Conservation (phyloP, 1,140 invertebrate genomes). For the Solen grandis region DNA sequence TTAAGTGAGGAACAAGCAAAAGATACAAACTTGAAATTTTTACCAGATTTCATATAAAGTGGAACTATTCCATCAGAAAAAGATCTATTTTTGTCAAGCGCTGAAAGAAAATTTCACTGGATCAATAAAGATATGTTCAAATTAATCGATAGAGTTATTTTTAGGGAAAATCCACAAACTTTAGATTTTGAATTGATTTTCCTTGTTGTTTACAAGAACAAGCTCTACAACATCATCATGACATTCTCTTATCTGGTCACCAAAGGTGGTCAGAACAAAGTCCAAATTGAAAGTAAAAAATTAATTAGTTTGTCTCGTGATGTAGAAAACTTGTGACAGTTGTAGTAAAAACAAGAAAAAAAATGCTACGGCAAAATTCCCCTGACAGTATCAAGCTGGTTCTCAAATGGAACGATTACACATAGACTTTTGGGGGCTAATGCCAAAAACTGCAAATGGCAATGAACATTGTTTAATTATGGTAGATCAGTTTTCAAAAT, state of each 20-base stretch:
- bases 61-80: neutral
- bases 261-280: conserved; percentile 25
- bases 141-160: neutral
- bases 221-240: neutral
- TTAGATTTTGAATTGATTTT: neutral
- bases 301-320: conserved; percentile 16
- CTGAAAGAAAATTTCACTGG: neutral
- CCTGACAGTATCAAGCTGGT: conserved; percentile 7
- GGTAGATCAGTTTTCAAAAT: conserved; percentile 73
- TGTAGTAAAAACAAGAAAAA: conserved; percentile 37
- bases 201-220: neutral
- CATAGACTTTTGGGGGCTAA: conserved; percentile 5
- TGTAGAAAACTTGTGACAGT: neutral
- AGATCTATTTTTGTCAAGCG: neutral
- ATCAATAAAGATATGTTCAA: neutral
- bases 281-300: conserved; percentile 27
- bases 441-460: conserved; percentile 53
- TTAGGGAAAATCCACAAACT: neutral
- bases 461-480: conserved; percentile 68
- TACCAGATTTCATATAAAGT: neutral
- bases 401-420: conserved; percentile 1
- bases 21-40: neutral
- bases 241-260: conserved; percentile 14
- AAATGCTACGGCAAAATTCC: neutral
- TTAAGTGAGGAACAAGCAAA: neutral